Conservation (phyloP, 2,888 invertebrate genomes). For the Scotopteryx bipunctaria region DNA sequence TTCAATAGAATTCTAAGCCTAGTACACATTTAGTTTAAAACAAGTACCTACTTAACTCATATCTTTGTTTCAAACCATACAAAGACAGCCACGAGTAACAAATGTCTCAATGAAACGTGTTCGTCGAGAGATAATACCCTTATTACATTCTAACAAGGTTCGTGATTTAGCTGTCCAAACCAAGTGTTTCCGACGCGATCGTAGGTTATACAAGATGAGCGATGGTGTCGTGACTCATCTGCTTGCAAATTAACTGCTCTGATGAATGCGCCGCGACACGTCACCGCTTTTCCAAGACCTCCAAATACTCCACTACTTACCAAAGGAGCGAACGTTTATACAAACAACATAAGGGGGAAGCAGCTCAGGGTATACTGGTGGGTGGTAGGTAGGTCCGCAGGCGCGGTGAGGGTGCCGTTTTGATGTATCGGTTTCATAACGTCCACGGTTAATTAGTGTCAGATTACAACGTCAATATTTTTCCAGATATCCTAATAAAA, state of each 20-base stretch:
- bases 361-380: conserved; percentile 50
- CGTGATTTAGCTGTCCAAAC: conserved; percentile 18
- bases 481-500: conserved; percentile 43
- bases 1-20: too few relatives aligned
- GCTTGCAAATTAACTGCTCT: conserved; percentile 79
- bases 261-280: conserved; percentile 69
- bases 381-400: conserved; percentile 59
- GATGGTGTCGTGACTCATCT: conserved; percentile 77
- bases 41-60: too few relatives aligned
- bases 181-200: conserved; percentile 64
- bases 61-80: too few relatives aligned
- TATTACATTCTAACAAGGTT: conserved; percentile 1
- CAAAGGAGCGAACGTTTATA: conserved; percentile 29
- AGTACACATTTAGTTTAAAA: too few relatives aligned
- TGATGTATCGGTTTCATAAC: conserved; percentile 78
- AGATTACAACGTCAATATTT: conserved; percentile 73
- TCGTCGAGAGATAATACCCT: neutral
- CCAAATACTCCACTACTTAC: conserved; percentile 30
- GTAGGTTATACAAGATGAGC: conserved; percentile 67
- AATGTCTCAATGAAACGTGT: too few relatives aligned
- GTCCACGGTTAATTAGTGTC: conserved; percentile 75
- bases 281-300: conserved; percentile 53
- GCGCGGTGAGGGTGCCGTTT: conserved; percentile 62
- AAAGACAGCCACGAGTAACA: too few relatives aligned
- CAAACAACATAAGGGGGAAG: conserved; percentile 34